A percentile compares a stretch with the other conserved stretches of the same genome.
Evolutionary conservation across 2,797 vertebrate species (phyloP).

Genomic region (Phrynocephalus forsythii): DNA sequence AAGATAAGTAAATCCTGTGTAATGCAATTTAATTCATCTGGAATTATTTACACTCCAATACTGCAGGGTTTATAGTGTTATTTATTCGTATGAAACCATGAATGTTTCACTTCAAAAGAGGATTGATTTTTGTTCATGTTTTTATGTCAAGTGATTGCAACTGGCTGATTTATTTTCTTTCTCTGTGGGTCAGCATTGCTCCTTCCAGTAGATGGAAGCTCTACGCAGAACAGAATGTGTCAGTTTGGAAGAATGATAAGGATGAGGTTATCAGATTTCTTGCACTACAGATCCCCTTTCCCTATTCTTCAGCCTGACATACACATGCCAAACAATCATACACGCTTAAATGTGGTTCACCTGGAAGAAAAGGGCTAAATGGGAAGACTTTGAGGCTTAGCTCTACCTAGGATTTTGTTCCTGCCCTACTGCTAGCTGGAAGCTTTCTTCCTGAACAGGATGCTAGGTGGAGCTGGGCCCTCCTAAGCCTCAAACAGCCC

Average conservation of each 20-base stretch:
- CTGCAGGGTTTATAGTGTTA: conserved; percentile 71
- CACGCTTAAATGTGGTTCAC: too few species aligned
- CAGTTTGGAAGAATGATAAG: neutral
- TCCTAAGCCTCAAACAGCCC: too few species aligned
- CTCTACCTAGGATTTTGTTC: too few species aligned
- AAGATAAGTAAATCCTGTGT: conserved; percentile 77
- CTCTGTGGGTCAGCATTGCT: conserved; percentile 1
- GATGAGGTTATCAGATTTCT: too few species aligned
- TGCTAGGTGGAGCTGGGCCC: too few species aligned
- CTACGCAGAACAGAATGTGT: conserved; percentile 7
- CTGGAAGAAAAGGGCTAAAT: too few species aligned
- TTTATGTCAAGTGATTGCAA: conserved; percentile 56
- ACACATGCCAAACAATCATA: too few species aligned
- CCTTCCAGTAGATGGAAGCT: conserved; percentile 33
- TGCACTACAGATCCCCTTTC: too few species aligned
- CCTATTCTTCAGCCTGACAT: too few species aligned
- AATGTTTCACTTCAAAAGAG: conserved; percentile 74
- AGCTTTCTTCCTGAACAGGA: too few species aligned
- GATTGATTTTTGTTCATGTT: conserved; percentile 70
- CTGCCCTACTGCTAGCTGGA: too few species aligned
- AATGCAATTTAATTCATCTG: conserved; percentile 72
- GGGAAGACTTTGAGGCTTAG: too few species aligned
- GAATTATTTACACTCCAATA: conserved; percentile 73
- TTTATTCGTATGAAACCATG: conserved; percentile 75
- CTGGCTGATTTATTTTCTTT: conserved; percentile 55